Evolutionary conservation across 2,888 invertebrate species (phyloP).

Genomic region (Arge pagana): DNA sequence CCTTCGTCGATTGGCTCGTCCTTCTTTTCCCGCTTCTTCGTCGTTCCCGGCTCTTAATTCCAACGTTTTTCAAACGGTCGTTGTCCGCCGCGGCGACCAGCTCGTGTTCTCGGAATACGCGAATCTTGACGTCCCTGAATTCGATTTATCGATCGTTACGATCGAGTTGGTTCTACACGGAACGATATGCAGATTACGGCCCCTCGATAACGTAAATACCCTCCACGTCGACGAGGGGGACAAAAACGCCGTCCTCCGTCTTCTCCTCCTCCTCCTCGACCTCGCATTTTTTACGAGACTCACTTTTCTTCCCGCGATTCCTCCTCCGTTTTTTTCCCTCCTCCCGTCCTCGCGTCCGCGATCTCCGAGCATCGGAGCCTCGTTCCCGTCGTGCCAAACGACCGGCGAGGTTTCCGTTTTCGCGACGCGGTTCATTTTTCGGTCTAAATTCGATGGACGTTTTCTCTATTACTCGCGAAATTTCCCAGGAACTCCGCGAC

Average conservation of each 20-base stretch:
- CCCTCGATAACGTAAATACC: conserved; percentile 18
- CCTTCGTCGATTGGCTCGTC: no score
- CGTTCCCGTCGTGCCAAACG: no score
- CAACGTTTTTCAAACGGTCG: conserved; percentile 26
- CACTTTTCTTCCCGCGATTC: conserved; percentile 5
- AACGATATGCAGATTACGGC: conserved; percentile 14
- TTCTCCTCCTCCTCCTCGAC: background rate
- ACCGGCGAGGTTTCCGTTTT: no score
- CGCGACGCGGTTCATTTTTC: conserved; percentile 35
- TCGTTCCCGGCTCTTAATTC: conserved; percentile 6
- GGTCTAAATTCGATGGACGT: no score
- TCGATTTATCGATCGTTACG: conserved; percentile 13
- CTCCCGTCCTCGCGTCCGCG: no score
- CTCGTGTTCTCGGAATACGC: conserved; percentile 7
- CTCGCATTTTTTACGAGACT: background rate
- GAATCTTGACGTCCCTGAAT: conserved; percentile 10
- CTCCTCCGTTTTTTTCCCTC: conserved; percentile 33
- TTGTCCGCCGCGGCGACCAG: conserved; percentile 15
- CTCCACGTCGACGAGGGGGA: background rate
- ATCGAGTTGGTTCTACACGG: conserved; percentile 8
- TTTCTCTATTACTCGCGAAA: no score
- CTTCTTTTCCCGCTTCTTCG: background rate
- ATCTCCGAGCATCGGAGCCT: no score
- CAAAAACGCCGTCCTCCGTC: background rate
- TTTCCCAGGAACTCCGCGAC: no score